A percentile compares a stretch with the other conserved stretches of the same genome.
Evolutionary conservation across 2,113 vertebrate species (phyloP).

Genomic region (Istiophorus platypterus): DNA sequence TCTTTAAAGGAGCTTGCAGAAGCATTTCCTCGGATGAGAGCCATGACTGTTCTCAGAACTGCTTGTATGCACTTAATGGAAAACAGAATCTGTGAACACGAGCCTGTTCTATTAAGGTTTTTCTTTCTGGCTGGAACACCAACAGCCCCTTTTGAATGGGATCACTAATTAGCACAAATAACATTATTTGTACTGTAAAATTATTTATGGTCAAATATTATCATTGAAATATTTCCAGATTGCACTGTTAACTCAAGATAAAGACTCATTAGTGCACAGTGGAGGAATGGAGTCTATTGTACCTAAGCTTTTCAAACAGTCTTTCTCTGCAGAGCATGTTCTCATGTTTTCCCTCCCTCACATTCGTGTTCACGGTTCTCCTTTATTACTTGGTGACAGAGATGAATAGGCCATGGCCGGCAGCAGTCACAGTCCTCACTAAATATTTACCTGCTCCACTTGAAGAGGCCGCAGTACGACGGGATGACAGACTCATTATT

Average conservation of each 20-base stretch:
- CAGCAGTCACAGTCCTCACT: slow-evolving; percentile 71
- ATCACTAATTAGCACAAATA: slow-evolving; percentile 45
- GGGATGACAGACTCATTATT: slow-evolving; percentile 64
- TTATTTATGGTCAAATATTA: not conserved
- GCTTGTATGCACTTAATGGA: slow-evolving; percentile 74
- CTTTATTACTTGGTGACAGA: slow-evolving; percentile 73
- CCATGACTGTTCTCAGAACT: slow-evolving; percentile 68
- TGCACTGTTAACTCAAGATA: slow-evolving; percentile 13
- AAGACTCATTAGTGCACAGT: slow-evolving; percentile 44
- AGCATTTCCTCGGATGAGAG: slow-evolving; percentile 64
- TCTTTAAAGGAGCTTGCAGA: slow-evolving; percentile 72
- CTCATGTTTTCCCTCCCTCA: slow-evolving; percentile 46
- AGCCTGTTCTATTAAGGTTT: slow-evolving; percentile 56
- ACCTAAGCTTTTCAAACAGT: slow-evolving; percentile 48
- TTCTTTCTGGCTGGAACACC: slow-evolving; percentile 58
- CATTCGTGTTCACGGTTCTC: slow-evolving; percentile 58
- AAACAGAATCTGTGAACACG: slow-evolving; percentile 70
- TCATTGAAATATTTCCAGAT: slow-evolving; percentile 7
- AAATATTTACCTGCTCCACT: slow-evolving; percentile 78
- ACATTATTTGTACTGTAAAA: slow-evolving; percentile 37
- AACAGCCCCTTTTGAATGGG: slow-evolving; percentile 24
- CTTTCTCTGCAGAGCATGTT: slow-evolving; percentile 38
- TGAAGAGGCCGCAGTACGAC: slow-evolving; percentile 51
- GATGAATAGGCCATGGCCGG: slow-evolving; percentile 64
- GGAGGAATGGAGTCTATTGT: slow-evolving; percentile 36